Evolutionary conservation across 30 jellyfish, hydroid and myxozoan species (phyloP).

Genomic region (Cassiopea andromeda): DNA sequence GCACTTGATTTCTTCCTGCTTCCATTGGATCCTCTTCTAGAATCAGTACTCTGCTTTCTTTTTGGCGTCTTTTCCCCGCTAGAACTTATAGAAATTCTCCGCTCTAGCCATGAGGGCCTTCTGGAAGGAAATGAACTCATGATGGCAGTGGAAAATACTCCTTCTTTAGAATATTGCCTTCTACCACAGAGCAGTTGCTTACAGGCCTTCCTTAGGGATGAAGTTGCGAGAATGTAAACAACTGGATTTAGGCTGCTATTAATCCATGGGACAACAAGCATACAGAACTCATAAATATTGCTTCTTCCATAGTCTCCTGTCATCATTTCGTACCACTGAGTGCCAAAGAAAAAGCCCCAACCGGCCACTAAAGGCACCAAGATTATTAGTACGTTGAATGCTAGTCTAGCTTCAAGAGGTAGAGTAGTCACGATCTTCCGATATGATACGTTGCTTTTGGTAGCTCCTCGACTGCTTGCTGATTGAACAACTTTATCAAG

Average conservation of each 20-base stretch:
- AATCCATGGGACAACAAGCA: slow-evolving; percentile 83
- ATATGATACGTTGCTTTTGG: not conserved
- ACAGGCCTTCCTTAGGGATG: slow-evolving; percentile 81
- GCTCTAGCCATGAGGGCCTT: slow-evolving; percentile 62
- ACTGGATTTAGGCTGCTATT: slow-evolving; percentile 85
- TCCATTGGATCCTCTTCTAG: slow-evolving; percentile 52
- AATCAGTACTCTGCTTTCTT: slow-evolving; percentile 27
- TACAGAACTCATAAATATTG: slow-evolving; percentile 62
- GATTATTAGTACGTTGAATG: slow-evolving; percentile 67
- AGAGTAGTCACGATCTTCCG: not conserved
- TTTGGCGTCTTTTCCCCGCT: slow-evolving; percentile 37
- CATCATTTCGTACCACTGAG: slow-evolving; percentile 76
- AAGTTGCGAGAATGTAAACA: slow-evolving; percentile 64
- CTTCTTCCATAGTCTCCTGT: slow-evolving; percentile 36
- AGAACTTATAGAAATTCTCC: slow-evolving; percentile 27
- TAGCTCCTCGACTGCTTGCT: slow-evolving; percentile 28
- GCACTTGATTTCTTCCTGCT: slow-evolving; percentile 27
- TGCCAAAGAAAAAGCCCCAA: slow-evolving; percentile 88
- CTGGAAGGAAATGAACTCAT: slow-evolving; percentile 39
- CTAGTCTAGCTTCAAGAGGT: slow-evolving; percentile 65
- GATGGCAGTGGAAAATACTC: slow-evolving; percentile 28
- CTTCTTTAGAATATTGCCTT: not conserved
- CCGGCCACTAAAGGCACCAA: slow-evolving; percentile 82
- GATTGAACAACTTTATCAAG: slow-evolving; percentile 63
- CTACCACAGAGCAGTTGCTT: slow-evolving; percentile 36